Evolutionary conservation across 2,797 vertebrate genomes (phyloP).

Genomic region (Dryobates pubescens): DNA sequence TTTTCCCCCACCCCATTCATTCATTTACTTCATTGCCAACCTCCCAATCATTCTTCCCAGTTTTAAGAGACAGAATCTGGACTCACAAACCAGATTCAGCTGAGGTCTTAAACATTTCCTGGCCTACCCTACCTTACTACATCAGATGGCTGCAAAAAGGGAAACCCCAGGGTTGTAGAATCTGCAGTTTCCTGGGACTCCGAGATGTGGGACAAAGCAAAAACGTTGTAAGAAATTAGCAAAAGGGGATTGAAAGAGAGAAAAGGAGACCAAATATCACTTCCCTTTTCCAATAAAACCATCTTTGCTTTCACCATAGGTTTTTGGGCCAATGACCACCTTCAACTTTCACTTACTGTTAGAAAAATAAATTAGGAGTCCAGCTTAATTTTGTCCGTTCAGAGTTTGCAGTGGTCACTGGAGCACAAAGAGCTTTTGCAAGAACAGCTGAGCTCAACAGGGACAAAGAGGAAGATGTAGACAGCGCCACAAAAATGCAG

Average conservation of each 20-base stretch:
- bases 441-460: not conserved
- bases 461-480: not conserved
- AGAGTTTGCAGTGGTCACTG: slow-evolving; percentile 50
- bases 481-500: not conserved
- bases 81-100: not conserved
- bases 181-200: not conserved
- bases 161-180: not conserved
- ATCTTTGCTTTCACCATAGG: not conserved
- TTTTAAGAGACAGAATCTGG: not conserved
- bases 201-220: not conserved
- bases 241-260: not conserved
- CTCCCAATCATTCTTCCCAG: not conserved
- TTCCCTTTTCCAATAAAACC: not conserved
- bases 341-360: slow-evolving; percentile 43
- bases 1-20: not conserved
- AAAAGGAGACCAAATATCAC: not conserved
- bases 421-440: slow-evolving; percentile 47
- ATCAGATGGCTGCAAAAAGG: not conserved
- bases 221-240: not conserved
- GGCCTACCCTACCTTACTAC: not conserved
- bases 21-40: not conserved
- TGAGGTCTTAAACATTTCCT: not conserved
- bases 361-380: slow-evolving; percentile 14
- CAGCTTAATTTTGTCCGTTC: slow-evolving; percentile 31
- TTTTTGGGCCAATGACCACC: slow-evolving; percentile 49